Conservation (phyloP, 1,140 invertebrate genomes). For the Conopomorpha cramerella region DNA sequence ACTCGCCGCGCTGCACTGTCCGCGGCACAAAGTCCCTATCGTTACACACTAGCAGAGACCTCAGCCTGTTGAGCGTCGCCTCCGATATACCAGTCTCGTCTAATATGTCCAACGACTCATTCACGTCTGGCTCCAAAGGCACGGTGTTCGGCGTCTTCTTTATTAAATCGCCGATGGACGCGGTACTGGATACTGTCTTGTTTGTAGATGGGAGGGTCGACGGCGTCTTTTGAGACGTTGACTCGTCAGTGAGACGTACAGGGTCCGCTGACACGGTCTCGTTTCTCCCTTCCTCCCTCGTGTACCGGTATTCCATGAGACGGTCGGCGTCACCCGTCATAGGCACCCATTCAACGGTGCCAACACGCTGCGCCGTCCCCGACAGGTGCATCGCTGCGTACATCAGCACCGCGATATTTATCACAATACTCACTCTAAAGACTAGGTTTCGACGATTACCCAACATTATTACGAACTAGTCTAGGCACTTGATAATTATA, state of each 20-base stretch:
- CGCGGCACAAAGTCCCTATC: slow-evolving; percentile 67
- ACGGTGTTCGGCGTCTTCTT: slow-evolving; percentile 26
- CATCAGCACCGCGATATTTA: slow-evolving; percentile 71
- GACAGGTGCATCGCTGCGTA: slow-evolving; percentile 60
- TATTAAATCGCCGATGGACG: slow-evolving; percentile 27
- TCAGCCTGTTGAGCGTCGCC: slow-evolving; percentile 27
- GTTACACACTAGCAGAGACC: slow-evolving; percentile 62
- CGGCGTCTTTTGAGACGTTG: neutral
- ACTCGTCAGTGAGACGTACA: neutral
- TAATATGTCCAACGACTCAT: slow-evolving; percentile 32
- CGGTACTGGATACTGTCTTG: slow-evolving; percentile 37
- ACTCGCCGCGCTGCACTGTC: slow-evolving; percentile 80
- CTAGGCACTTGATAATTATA: slow-evolving; percentile 47
- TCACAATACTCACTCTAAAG: slow-evolving; percentile 73
- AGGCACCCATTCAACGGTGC: slow-evolving; percentile 30
- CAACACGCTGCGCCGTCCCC: slow-evolving; percentile 20
- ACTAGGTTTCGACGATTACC: slow-evolving; percentile 69
- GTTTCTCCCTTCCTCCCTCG: slow-evolving; percentile 21
- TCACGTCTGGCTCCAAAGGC: slow-evolving; percentile 25
- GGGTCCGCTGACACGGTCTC: slow-evolving; percentile 24
- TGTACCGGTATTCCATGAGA: slow-evolving; percentile 26
- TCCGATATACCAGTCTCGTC: slow-evolving; percentile 43
- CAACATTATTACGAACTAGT: slow-evolving; percentile 33
- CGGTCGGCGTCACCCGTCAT: slow-evolving; percentile 32
- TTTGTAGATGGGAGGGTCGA: slow-evolving; percentile 20